Conservation (phyloP, 1,140 invertebrate species). For the Papilio aristodemus region DNA sequence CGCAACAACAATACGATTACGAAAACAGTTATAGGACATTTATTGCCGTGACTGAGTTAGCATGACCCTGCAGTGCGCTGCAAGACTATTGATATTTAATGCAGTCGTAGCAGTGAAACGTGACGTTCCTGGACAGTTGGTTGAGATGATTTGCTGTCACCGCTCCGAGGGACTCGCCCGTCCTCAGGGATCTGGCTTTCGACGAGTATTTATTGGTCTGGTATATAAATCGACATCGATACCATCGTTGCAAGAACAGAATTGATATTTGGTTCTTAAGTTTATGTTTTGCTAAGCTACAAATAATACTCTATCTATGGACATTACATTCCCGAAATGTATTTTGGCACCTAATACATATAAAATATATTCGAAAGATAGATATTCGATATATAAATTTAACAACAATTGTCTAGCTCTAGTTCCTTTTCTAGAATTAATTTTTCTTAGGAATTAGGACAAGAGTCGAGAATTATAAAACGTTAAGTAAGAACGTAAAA, state of each 20-base stretch:
- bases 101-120: conserved; percentile 51
- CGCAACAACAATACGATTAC: conserved; percentile 30
- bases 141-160: conserved; percentile 48
- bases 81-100: conserved; percentile 50
- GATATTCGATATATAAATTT: too few species aligned
- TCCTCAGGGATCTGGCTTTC: conserved; percentile 49
- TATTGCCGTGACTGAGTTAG: conserved; percentile 30
- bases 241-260: conserved; percentile 5
- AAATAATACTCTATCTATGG: too few species aligned
- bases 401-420: background rate
- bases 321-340: too few species aligned
- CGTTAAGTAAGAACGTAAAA: background rate
- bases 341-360: too few species aligned
- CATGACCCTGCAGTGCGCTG: conserved; percentile 36
- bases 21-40: conserved; percentile 37
- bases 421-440: background rate
- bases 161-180: conserved; percentile 36
- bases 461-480: conserved; percentile 7
- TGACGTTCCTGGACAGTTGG: conserved; percentile 58
- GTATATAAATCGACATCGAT: conserved; percentile 56
- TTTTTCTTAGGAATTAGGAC: conserved; percentile 1
- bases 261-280: background rate
- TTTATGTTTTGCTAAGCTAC: background rate
- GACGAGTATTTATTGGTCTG: conserved; percentile 69
- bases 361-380: too few species aligned